These are phyloP conservation scores for Steatornis caripensis DNA, from an alignment of 2,113 vertebrate genomes.

Conservation along the genomic window DNA sequence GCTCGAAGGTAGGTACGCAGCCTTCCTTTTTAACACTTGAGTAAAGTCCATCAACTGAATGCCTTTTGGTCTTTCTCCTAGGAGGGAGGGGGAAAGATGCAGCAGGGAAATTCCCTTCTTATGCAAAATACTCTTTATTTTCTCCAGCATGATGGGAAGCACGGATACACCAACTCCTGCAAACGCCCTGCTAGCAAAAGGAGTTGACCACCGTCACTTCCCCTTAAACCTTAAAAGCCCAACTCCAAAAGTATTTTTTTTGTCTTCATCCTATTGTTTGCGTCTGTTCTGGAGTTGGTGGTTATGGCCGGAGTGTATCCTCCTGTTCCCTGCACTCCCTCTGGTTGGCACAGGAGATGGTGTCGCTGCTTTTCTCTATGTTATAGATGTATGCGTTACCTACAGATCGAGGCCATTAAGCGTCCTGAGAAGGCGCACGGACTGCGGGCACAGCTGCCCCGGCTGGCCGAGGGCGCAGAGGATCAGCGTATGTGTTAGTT, in stretches of 20 bases:
- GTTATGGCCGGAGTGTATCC: background rate
- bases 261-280: background rate
- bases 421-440: background rate
- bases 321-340: background rate
- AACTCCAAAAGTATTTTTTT: background rate
- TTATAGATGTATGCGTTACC: background rate
- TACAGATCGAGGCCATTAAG: background rate
- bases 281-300: background rate
- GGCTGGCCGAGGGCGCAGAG: background rate
- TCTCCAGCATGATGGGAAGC: background rate
- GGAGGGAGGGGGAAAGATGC: background rate
- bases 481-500: background rate
- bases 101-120: background rate
- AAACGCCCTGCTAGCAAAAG: background rate
- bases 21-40: background rate
- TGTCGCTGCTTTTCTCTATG: background rate
- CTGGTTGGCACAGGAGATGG: background rate
- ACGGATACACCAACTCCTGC: fast-evolving
- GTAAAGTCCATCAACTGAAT: fast-evolving
- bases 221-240: background rate
- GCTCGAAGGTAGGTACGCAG: background rate
- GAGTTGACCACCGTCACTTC: fast-evolving
- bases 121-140: background rate
- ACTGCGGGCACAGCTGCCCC: background rate
- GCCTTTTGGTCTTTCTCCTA: background rate